A percentile compares a stretch with the other conserved stretches of the same genome.
phyloP scores from a whole-genome alignment of 2,113 vertebrate species.

The Centropristis striata region DNA sequence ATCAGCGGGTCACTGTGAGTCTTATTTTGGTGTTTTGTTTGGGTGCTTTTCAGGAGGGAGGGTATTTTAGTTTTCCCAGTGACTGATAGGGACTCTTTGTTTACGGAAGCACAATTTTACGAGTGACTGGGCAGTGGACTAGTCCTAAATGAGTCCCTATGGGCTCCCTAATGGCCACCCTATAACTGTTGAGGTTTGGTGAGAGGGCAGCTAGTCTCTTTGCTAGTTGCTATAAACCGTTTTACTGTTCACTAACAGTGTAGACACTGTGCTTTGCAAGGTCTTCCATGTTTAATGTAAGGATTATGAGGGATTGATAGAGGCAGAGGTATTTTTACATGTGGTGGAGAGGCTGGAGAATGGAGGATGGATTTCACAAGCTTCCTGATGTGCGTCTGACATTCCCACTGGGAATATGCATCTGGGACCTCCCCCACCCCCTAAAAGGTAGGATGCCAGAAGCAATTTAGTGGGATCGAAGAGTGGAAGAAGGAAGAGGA shows the following conservation, averaged over 20 bases:
- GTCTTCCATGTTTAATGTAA: constrained; percentile 17
- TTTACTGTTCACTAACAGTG: constrained; percentile 58
- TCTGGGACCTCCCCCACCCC: constrained; percentile 52
- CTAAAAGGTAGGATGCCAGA: constrained; percentile 40
- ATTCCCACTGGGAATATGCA: constrained; percentile 77
- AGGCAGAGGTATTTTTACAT: constrained; percentile 56
- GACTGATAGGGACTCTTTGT: constrained; percentile 67
- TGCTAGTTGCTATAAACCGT: constrained; percentile 56
- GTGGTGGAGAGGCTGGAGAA: constrained; percentile 32
- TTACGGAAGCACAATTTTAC: constrained; percentile 75
- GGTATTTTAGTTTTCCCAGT: constrained; percentile 70
- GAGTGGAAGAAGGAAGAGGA: background rate
- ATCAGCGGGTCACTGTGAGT: constrained; percentile 59
- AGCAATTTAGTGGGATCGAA: constrained; percentile 35
- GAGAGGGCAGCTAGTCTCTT: constrained; percentile 44
- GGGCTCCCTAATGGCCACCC: constrained; percentile 43
- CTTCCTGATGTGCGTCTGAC: constrained; percentile 70
- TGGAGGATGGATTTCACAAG: constrained; percentile 70
- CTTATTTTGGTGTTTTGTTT: constrained; percentile 75
- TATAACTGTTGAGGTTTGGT: constrained; percentile 38
- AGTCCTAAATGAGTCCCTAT: constrained; percentile 58
- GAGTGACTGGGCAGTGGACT: constrained; percentile 56
- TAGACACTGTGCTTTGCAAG: constrained; percentile 34
- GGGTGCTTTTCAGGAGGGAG: constrained; percentile 59
- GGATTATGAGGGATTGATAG: constrained; percentile 30